Evolutionary conservation across 2,888 invertebrate species (phyloP).

Genomic region (Hyposoter dolosus): DNA sequence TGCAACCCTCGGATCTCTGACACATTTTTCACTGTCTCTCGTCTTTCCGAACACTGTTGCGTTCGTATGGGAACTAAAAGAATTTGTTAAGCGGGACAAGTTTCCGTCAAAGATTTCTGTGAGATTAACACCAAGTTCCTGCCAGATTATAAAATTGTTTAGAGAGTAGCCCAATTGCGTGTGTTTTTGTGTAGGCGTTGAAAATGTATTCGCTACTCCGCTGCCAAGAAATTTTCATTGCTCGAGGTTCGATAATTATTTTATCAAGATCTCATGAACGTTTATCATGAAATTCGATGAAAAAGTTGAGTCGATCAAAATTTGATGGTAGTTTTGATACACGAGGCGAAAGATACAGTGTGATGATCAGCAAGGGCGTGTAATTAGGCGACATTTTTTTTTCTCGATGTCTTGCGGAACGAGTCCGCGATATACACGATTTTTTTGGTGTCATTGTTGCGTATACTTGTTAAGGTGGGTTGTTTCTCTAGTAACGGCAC

Average conservation of each 20-base stretch:
- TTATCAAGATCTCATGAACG: not conserved
- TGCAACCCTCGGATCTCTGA: not conserved
- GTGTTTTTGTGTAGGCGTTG: not conserved
- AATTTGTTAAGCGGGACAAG: conserved; percentile 61
- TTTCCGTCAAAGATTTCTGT: conserved; percentile 60
- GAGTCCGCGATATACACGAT: conserved; percentile 73
- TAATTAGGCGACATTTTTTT: not conserved
- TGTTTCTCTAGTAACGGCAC: conserved; percentile 83
- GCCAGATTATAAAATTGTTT: conserved; percentile 18
- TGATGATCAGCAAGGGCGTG: not conserved
- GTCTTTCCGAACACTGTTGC: conserved; percentile 4
- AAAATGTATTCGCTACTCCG: not conserved
- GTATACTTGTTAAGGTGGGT: conserved; percentile 80
- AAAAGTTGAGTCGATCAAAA: not conserved
- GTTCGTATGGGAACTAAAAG: conserved; percentile 43
- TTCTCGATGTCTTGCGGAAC: conserved; percentile 77
- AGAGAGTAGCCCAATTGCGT: conserved; percentile 37
- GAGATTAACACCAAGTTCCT: conserved; percentile 54
- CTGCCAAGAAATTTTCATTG: not conserved
- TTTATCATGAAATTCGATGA: not conserved
- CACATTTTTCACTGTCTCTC: not conserved
- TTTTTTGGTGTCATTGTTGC: conserved; percentile 72
- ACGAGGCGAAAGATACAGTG: not conserved
- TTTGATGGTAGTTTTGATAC: not conserved
- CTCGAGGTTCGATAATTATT: too few relatives aligned